Base-by-base conservation (phyloP, 2,113 vertebrate species). In the Hydrochoerus hydrochaeris region DNA sequence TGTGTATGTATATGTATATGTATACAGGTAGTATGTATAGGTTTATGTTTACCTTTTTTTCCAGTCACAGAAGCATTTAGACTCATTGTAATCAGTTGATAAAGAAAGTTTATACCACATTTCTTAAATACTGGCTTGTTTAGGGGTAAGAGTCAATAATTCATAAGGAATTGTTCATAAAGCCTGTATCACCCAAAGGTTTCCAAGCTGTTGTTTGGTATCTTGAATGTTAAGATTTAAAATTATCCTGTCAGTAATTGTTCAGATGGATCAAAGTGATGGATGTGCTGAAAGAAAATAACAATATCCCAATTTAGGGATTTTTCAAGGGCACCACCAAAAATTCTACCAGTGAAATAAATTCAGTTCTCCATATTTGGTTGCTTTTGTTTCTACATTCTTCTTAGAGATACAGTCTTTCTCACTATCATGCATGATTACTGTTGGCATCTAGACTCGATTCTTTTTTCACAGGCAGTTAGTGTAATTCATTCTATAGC, bases 201-300 rank as follows among this genome's bases (percentile, higher is more conserved):
- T 91, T 97, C 75, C 62, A 67, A 92, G 69, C 38, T 60, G 0
- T 94, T 95, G 22, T 81, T 77, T 84, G 49, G 85, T 92, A 86
- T 81, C 49, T 92, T 95, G 62, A 94, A 67, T 87, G 84, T 90
- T 82, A 95, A 84, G 60, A 95, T 95, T 96, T 95, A 67, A 91
- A 97, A 89, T 96, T 83, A 94, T 78, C 30, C 87, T 90, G 85
- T 90, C 41, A 93, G 96, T 88, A 49, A 92, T 88, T 92, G 12
- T 94, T 92, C 24, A 63, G 2, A 65, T 93, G 94, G 81, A 85
- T 95, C 62, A 95, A 35, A 24, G 57, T 75, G 69, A 95, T 90
- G 63, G 85, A 92, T 94, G 49, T 78, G n/a, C 62, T 92, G 9
- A 95, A 90, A 73, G 86, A 90, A 97, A 97, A 92, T 92, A 91